phyloP scores from a whole-genome alignment of 2,797 vertebrate genomes.

The Coregonus ussuriensis region DNA sequence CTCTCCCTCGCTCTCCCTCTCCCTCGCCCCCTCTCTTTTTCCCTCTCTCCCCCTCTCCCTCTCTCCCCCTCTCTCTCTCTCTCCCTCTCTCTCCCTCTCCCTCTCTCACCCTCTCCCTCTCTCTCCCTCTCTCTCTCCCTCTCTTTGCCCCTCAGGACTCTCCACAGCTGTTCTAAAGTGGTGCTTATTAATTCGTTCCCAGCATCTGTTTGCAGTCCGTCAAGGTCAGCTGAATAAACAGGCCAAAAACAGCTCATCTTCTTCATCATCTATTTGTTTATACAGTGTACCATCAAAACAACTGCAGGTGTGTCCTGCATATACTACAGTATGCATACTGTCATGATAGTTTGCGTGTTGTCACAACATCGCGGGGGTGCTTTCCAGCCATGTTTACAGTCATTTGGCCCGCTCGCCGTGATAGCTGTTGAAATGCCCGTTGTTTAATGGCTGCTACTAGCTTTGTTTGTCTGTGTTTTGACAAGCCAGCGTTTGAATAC shows the following conservation, averaged over 20 bases:
- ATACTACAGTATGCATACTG: neutral
- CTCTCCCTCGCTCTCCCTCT: too few relatives aligned
- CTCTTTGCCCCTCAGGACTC: neutral
- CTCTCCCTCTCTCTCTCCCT: neutral
- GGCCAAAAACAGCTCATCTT: neutral
- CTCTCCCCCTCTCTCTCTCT: too few relatives aligned
- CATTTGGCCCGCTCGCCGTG: neutral
- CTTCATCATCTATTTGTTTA: neutral
- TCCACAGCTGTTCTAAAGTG: neutral
- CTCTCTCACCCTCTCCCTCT: neutral
- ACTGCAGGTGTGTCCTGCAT: neutral
- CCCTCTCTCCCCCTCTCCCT: too few relatives aligned
- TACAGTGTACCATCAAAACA: neutral
- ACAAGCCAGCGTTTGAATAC: constrained; percentile 11
- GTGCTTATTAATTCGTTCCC: neutral
- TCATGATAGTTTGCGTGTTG: neutral
- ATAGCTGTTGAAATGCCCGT: neutral
- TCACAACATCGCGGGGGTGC: neutral
- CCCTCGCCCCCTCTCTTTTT: too few relatives aligned
- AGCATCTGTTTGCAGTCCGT: neutral
- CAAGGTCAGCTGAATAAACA: neutral
- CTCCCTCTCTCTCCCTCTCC: neutral
- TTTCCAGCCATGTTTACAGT: neutral
- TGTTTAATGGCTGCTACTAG: constrained; percentile 3
- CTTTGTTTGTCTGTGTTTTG: constrained; percentile 11